Percentiles rank a stretch among this genome's conserved stretches.
Conservation (phyloP, 2,888 invertebrate species). For the Stenichneumon culpator region DNA sequence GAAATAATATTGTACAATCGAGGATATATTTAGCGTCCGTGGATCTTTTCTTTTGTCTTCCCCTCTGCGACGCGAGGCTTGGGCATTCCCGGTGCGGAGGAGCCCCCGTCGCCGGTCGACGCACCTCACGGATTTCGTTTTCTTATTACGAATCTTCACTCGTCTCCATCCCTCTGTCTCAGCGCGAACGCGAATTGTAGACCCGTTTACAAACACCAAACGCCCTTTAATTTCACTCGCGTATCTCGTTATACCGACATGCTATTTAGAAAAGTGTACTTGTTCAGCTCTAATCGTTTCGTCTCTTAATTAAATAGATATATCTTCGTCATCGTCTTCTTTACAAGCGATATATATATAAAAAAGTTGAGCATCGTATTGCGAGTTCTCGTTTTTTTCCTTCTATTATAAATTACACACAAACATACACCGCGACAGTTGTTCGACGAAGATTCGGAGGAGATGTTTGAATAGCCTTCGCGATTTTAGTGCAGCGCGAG, state of each 20-base stretch:
- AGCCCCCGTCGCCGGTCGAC: constrained; percentile 41
- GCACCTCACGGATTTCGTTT: constrained; percentile 62
- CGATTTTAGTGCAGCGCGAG: constrained; percentile 36
- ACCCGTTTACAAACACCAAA: constrained; percentile 55
- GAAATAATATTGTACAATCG: constrained; percentile 71
- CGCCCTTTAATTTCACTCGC: constrained; percentile 39
- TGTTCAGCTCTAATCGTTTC: constrained; percentile 63
- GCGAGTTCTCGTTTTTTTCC: constrained; percentile 71
- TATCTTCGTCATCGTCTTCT: constrained; percentile 59
- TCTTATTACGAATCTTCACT: constrained; percentile 44
- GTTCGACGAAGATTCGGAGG: constrained; percentile 54
- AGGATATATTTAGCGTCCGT: constrained; percentile 64
- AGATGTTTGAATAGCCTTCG: constrained; percentile 39
- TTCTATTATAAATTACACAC: constrained; percentile 75
- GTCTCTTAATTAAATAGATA: constrained; percentile 37
- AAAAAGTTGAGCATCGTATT: constrained; percentile 83
- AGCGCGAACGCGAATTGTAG: constrained; percentile 25
- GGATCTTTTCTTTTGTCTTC: constrained; percentile 39
- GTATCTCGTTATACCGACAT: constrained; percentile 46
- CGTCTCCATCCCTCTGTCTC: constrained; percentile 43
- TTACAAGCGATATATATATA: constrained; percentile 82
- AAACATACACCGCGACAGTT: constrained; percentile 72
- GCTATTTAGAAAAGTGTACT: constrained; percentile 62
- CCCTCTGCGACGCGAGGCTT: constrained; percentile 53
- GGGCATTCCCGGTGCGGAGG: constrained; percentile 62